Conservation (phyloP, 2,888 invertebrate genomes). For the Temnothorax rugatulus region DNA sequence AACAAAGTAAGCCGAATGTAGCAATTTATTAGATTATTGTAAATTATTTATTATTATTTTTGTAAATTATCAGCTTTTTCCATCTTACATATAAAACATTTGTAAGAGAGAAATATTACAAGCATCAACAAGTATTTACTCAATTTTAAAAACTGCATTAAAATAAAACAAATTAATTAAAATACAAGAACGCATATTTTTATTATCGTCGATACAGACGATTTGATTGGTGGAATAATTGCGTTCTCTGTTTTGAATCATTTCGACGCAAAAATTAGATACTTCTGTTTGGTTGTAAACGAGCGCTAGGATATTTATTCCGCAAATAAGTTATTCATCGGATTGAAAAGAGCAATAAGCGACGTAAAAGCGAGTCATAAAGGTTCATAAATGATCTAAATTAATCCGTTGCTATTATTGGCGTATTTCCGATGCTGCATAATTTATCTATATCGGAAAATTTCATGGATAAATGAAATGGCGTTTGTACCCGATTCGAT, state of each 20-base stretch:
- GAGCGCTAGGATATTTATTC: conserved; percentile 18
- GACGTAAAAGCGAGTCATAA: conserved; percentile 28
- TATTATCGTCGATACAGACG: neutral
- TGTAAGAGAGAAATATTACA: neutral
- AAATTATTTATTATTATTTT: conserved; percentile 24
- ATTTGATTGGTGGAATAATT: conserved; percentile 18
- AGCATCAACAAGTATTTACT: neutral
- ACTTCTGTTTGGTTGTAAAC: conserved; percentile 2
- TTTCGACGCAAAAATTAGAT: conserved; percentile 16
- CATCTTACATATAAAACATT: neutral
- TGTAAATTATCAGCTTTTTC: neutral
- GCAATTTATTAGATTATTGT: neutral
- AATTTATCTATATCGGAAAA: conserved; percentile 51
- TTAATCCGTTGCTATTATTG: conserved; percentile 47
- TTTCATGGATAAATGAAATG: conserved; percentile 45
- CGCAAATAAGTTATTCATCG: conserved; percentile 26
- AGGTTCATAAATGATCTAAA: conserved; percentile 42
- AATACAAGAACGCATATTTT: neutral
- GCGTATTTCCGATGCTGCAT: conserved; percentile 39
- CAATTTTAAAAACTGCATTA: neutral
- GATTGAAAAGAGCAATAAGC: conserved; percentile 36
- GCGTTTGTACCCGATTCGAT: conserved; percentile 24
- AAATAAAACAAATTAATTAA: neutral
- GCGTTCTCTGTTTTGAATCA: neutral
- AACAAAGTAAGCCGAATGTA: neutral